Evolutionary conservation across 2,113 vertebrate species (phyloP).

Genomic region (Brevimyrus niger): DNA sequence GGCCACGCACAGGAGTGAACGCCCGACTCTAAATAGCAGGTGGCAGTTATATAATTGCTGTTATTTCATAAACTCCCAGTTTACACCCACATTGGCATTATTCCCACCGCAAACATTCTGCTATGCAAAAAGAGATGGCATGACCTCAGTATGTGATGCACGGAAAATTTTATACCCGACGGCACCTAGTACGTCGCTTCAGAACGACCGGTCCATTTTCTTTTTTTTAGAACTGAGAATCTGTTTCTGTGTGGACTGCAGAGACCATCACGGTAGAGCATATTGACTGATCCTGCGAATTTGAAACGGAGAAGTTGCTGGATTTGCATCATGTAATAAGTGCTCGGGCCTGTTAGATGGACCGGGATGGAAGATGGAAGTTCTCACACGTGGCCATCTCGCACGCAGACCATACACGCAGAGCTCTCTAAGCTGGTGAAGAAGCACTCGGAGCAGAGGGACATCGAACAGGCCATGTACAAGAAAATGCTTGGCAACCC

Average conservation of each 20-base stretch:
- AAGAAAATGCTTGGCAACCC: constrained; percentile 93
- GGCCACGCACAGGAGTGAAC: background rate
- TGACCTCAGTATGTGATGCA: background rate
- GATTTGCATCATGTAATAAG: background rate
- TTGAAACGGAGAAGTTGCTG: background rate
- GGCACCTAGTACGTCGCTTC: background rate
- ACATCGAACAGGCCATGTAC: constrained; percentile 86
- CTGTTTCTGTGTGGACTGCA: background rate
- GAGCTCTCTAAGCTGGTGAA: constrained; percentile 94
- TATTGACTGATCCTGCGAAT: background rate
- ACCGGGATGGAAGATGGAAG: too few relatives aligned
- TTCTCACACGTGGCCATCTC: background rate
- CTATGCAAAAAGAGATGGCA: background rate
- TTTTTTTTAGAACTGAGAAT: background rate
- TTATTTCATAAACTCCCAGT: constrained; percentile 12
- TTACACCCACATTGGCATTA: background rate
- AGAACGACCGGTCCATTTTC: background rate
- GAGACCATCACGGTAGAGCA: background rate
- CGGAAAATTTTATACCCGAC: background rate
- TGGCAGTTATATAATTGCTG: constrained; percentile 13
- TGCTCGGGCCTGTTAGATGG: background rate
- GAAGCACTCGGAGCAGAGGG: constrained; percentile 81
- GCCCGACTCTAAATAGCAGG: constrained; percentile 1
- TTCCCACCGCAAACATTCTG: background rate
- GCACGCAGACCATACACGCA: constrained; percentile 75